These are phyloP conservation scores for Thaumetopoea pityocampa DNA, from an alignment of 1,140 invertebrate genomes.

Conservation along the genomic window DNA sequence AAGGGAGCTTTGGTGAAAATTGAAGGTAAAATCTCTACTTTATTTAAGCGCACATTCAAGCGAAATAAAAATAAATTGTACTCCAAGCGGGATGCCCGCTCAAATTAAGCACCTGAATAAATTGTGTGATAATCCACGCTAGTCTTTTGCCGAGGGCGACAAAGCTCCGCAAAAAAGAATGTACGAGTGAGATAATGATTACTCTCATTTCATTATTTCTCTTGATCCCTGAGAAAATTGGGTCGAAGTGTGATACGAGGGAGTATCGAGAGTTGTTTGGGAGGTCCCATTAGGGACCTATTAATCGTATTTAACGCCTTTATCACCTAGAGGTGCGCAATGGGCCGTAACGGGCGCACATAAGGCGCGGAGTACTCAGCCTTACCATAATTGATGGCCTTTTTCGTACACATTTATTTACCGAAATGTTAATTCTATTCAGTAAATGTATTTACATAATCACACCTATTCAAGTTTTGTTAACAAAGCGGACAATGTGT, in stretches of 20 bases:
- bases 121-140: constrained; percentile 71
- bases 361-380: constrained; percentile 30
- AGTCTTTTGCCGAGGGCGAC: constrained; percentile 55
- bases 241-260: constrained; percentile 56
- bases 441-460: constrained; percentile 21
- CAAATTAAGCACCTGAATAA: constrained; percentile 75
- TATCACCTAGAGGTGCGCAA: constrained; percentile 61
- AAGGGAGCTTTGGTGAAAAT: constrained; percentile 41
- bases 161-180: constrained; percentile 47
- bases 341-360: constrained; percentile 37
- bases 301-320: constrained; percentile 64
- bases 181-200: constrained; percentile 70
- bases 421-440: constrained; percentile 10
- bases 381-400: constrained; percentile 15
- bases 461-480: constrained; percentile 15
- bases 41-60: constrained; percentile 45
- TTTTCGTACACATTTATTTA: constrained; percentile 12
- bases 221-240: constrained; percentile 69
- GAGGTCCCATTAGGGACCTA: constrained; percentile 48
- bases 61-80: constrained; percentile 71
- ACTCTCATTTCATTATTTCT: constrained; percentile 72
- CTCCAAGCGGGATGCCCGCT: constrained; percentile 63
- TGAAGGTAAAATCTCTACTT: constrained; percentile 51
- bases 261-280: constrained; percentile 52
- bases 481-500: constrained; percentile 13